phyloP scores from a whole-genome alignment of 2,113 vertebrate species.

The Charina bottae region DNA sequence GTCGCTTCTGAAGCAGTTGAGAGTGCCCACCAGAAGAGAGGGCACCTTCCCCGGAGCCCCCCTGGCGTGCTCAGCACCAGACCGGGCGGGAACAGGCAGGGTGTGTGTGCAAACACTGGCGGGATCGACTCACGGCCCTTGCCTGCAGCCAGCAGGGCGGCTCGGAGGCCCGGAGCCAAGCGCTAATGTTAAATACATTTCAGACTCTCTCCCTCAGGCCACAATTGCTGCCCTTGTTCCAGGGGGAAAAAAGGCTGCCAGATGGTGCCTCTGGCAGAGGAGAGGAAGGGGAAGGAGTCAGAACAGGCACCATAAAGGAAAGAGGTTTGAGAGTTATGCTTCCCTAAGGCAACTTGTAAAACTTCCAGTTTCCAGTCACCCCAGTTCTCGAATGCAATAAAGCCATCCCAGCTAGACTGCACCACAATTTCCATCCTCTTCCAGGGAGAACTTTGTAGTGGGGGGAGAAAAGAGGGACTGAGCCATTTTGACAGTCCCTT shows the following conservation, averaged over 20 bases:
- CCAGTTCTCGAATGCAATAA: too few species aligned
- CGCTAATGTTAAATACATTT: constrained; percentile 34
- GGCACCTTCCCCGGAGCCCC: not conserved
- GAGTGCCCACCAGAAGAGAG: too few species aligned
- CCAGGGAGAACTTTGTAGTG: too few species aligned
- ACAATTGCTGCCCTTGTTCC: not conserved
- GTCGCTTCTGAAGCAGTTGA: too few species aligned
- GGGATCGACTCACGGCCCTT: too few species aligned
- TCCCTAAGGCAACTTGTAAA: not conserved
- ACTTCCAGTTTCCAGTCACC: not conserved
- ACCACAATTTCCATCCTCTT: not conserved
- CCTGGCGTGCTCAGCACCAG: not conserved
- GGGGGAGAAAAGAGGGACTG: too few species aligned
- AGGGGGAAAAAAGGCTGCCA: not conserved
- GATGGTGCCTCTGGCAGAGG: not conserved
- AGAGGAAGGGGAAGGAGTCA: not conserved
- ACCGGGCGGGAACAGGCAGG: not conserved
- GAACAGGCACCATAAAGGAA: constrained; percentile 5
- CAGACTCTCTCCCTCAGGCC: not conserved
- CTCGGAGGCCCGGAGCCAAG: not conserved
- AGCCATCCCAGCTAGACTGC: too few species aligned
- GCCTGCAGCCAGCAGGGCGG: not conserved
- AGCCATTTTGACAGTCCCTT: too few species aligned
- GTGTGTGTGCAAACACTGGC: not conserved
- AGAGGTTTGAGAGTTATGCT: not conserved